Evolutionary conservation across 23 tunicate species (phyloP).

Genomic region (Corella eumyota): DNA sequence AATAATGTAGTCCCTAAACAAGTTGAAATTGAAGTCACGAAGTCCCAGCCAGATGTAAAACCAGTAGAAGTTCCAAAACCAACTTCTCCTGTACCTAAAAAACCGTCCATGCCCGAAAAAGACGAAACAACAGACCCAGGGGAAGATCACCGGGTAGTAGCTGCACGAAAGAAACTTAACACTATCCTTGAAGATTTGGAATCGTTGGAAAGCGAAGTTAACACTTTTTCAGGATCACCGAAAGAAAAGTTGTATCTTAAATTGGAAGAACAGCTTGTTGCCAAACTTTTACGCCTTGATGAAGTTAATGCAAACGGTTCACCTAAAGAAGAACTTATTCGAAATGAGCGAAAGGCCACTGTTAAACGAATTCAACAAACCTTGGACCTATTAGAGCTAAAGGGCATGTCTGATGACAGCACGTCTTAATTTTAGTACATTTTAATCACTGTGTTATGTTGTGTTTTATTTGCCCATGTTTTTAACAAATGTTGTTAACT

Average conservation of each 20-base stretch:
- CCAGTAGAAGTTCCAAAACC: too few relatives aligned
- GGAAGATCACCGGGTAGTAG: slow-evolving; percentile 19
- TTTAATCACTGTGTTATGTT: too few relatives aligned
- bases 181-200: slow-evolving; percentile 16
- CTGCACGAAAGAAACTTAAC: slow-evolving; percentile 16
- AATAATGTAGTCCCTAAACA: too few relatives aligned
- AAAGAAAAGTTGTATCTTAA: slow-evolving; percentile 42
- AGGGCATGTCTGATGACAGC: slow-evolving; percentile 19
- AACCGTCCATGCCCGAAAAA: too few relatives aligned
- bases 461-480: too few relatives aligned
- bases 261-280: slow-evolving; percentile 43
- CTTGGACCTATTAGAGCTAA: slow-evolving; percentile 57
- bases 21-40: too few relatives aligned
- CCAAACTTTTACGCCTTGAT: slow-evolving; percentile 42
- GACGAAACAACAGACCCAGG: too few relatives aligned
- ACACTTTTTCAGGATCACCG: slow-evolving; percentile 13
- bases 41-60: too few relatives aligned
- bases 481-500: too few relatives aligned
- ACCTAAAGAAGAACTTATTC: slow-evolving; percentile 35
- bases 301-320: slow-evolving; percentile 45
- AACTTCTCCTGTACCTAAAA: too few relatives aligned
- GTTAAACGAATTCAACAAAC: slow-evolving; percentile 68
- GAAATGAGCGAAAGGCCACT: slow-evolving; percentile 52
- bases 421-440: too few relatives aligned
- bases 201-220: slow-evolving; percentile 36